Evolutionary conservation across 2,888 invertebrate genomes (phyloP).

Genomic region (Scaptomyza flava): DNA sequence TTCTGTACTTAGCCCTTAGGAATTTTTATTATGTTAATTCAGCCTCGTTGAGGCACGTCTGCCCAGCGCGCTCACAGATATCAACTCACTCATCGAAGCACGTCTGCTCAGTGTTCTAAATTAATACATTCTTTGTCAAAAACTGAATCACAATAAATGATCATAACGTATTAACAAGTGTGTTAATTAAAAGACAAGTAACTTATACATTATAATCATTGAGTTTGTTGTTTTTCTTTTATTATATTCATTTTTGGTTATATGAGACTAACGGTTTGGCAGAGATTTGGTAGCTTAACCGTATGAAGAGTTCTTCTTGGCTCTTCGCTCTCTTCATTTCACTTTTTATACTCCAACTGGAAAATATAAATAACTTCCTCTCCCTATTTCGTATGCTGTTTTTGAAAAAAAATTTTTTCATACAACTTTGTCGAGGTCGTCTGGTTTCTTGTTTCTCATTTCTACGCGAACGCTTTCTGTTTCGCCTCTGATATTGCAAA

Average conservation of each 20-base stretch:
- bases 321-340: conserved; percentile 14
- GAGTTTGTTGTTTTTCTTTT: conserved; percentile 40
- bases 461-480: conserved; percentile 48
- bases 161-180: too few species aligned
- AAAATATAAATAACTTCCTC: conserved; percentile 4
- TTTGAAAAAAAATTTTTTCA: conserved; percentile 41
- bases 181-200: too few species aligned
- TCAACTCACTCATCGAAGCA: too few species aligned
- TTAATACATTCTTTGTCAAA: too few species aligned
- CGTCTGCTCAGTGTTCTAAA: too few species aligned
- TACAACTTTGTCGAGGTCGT: conserved; percentile 81
- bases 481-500: conserved; percentile 45
- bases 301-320: neutral
- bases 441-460: conserved; percentile 75
- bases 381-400: conserved; percentile 18
- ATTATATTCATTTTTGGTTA: conserved; percentile 36
- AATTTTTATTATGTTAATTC: too few species aligned
- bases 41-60: too few species aligned
- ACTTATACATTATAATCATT: conserved; percentile 41
- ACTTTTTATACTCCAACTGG: conserved; percentile 21
- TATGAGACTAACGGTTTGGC: conserved; percentile 26
- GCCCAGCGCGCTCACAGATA: too few species aligned
- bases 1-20: too few species aligned
- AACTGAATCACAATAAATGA: too few species aligned
- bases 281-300: conserved; percentile 1